Base-by-base conservation (phyloP, 2,888 invertebrate genomes). In the Drosophila austrosaltans region DNA sequence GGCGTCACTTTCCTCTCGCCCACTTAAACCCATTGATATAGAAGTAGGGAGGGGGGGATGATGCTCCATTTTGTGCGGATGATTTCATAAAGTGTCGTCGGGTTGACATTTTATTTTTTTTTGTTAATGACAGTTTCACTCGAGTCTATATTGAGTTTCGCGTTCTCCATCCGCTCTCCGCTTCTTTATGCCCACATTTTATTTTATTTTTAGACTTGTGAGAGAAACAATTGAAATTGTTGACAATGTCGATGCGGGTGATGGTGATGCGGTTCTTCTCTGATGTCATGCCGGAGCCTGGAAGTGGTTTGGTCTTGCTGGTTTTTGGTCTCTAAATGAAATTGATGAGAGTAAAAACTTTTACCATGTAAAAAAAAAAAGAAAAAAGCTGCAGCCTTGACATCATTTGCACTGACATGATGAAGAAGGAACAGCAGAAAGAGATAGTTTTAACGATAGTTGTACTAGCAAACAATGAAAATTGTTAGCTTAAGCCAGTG, bases 391-490 rank as follows among this genome's bases (percentile, higher is more conserved):
- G 66, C 61, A 85, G 80, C 82, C 82, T 85, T 82, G 82, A 85
- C 82, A 82, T 82, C 75, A 85, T 85, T 82, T 72, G 76, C 71
- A 69, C 22, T 62, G 82, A 75, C 73, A 76, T 67, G 66, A 28
- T 54, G 68, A 60, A 66, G 67, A 1, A 62, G 66, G 36, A 36
- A 3, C 36, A 36, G 8, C 4, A 22, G 63, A 3, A 22, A n/a
- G 57, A 39, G 30, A 53, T 25, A 3, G 56, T 48, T 60, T 30
- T 66, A 16, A 36, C 1, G 6, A 5, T 30, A 30, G 30, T 36
- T 36, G 36, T 10, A 8, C 42, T 16, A 22, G 60, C 8, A 28
- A 44, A 25, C 42, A 16, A 16, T 32, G 54, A 20, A 59, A 36
- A 54, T 48, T 39, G 28, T 36, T 36, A 36, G 36, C 8, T 36